Evolutionary conservation across 2,797 vertebrate genomes (phyloP).

Genomic region (Sarcoramphus papa): DNA sequence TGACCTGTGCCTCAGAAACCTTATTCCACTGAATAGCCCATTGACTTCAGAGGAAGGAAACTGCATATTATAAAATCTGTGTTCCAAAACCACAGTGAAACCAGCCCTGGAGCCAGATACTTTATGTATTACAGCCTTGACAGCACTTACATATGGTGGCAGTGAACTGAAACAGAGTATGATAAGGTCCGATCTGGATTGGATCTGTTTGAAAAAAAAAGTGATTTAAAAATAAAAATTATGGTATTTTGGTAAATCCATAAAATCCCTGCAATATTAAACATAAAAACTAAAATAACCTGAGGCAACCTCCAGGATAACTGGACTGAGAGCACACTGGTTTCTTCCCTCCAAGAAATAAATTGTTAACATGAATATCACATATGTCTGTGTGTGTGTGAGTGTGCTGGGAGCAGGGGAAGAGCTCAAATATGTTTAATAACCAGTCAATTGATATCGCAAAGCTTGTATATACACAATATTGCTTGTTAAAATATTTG

Average conservation of each 20-base stretch:
- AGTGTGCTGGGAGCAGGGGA: neutral
- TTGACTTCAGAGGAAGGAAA: conserved; percentile 59
- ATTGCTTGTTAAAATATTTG: conserved; percentile 31
- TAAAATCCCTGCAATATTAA: conserved; percentile 60
- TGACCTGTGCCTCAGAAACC: conserved; percentile 34
- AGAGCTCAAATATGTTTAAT: conserved; percentile 29
- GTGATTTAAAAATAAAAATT: conserved; percentile 62
- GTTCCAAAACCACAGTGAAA: conserved; percentile 46
- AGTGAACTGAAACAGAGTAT: conserved; percentile 46
- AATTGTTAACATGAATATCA: conserved; percentile 43
- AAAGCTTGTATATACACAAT: neutral
- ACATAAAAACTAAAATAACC: conserved; percentile 54
- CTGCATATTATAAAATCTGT: conserved; percentile 41
- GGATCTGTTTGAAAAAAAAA: conserved; percentile 1
- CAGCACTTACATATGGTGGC: conserved; percentile 51
- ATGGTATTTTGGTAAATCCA: conserved; percentile 58
- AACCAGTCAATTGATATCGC: neutral
- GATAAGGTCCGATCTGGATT: neutral
- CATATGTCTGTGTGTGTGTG: neutral
- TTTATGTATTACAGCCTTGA: conserved; percentile 40
- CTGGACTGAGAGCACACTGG: neutral
- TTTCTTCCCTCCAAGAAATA: conserved; percentile 41
- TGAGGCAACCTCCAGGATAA: conserved; percentile 16
- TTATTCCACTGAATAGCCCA: conserved; percentile 25
- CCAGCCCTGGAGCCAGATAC: conserved; percentile 39